Percentiles rank a stretch among this genome's conserved stretches.
These are phyloP conservation scores for Erythrocercus mccallii DNA, from an alignment of 2,113 vertebrate species.

Conservation along the genomic window DNA sequence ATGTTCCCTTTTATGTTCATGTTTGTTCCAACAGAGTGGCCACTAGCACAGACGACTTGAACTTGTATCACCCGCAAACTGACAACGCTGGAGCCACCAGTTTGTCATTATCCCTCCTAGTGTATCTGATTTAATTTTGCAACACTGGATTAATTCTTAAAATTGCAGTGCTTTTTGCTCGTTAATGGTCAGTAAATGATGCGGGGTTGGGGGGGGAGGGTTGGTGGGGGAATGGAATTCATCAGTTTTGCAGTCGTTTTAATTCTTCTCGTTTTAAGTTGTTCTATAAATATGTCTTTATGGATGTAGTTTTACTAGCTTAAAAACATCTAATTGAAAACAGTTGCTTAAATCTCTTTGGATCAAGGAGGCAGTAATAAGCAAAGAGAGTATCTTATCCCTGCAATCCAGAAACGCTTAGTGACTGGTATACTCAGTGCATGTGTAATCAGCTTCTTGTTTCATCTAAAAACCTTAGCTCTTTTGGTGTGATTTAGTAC, in stretches of 20 bases:
- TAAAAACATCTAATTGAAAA: conserved; percentile 82
- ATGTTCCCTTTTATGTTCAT: conserved; percentile 66
- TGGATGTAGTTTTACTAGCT: conserved; percentile 76
- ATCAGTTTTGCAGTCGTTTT: conserved; percentile 65
- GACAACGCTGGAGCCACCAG: conserved; percentile 51
- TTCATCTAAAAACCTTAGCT: conserved; percentile 61
- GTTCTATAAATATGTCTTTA: conserved; percentile 77
- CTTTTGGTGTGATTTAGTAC: conserved; percentile 42
- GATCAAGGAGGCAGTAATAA: conserved; percentile 74
- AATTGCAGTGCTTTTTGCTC: conserved; percentile 57
- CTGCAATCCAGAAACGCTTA: conserved; percentile 68
- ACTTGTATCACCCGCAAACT: conserved; percentile 67
- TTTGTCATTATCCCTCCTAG: conserved; percentile 64
- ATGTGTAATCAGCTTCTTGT: conserved; percentile 65
- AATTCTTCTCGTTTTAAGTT: conserved; percentile 75
- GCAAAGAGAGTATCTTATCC: conserved; percentile 75
- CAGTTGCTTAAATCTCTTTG: conserved; percentile 80
- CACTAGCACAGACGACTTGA: conserved; percentile 68
- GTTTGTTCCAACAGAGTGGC: conserved; percentile 68
- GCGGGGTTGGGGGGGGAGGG: not conserved
- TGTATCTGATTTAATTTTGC: conserved; percentile 70
- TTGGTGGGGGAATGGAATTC: conserved; percentile 33
- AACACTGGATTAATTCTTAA: conserved; percentile 66
- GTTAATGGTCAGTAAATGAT: conserved; percentile 64
- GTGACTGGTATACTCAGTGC: conserved; percentile 51